phyloP scores from a whole-genome alignment of 2,797 vertebrate species.

The Knipowitschia caucasica region DNA sequence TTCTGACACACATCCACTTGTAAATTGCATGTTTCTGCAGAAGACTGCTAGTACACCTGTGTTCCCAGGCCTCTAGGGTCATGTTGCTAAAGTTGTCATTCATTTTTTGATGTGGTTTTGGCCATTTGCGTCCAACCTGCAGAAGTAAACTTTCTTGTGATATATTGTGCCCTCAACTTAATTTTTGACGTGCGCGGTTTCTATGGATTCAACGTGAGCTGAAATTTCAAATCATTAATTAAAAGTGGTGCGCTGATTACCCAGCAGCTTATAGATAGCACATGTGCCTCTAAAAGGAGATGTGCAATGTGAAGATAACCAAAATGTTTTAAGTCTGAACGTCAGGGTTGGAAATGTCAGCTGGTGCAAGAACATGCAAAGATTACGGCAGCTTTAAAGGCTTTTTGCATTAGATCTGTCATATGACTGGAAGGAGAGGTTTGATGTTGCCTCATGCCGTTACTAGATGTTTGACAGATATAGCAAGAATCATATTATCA shows the following conservation, averaged over 20 bases:
- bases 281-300: background rate
- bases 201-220: slow-evolving; percentile 1
- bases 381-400: slow-evolving; percentile 7
- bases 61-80: no score
- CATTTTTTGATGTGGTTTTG: no score
- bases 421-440: background rate
- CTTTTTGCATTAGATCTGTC: slow-evolving; percentile 8
- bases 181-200: background rate
- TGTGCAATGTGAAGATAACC: slow-evolving; percentile 8
- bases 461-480: slow-evolving; percentile 1
- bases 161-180: background rate
- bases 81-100: no score
- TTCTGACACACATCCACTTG: no score
- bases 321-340: slow-evolving; percentile 10
- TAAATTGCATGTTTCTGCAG: no score
- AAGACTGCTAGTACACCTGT: no score
- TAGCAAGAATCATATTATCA: background rate
- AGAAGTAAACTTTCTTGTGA: no score
- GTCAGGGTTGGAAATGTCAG: slow-evolving; percentile 7
- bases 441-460: background rate
- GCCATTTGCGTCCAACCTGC: no score
- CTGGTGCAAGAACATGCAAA: slow-evolving; percentile 17
- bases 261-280: background rate
- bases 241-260: background rate
- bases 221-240: background rate